These are phyloP conservation scores for Amblyraja radiata DNA, from an alignment of 2,797 vertebrate genomes.

Conservation along the genomic window DNA sequence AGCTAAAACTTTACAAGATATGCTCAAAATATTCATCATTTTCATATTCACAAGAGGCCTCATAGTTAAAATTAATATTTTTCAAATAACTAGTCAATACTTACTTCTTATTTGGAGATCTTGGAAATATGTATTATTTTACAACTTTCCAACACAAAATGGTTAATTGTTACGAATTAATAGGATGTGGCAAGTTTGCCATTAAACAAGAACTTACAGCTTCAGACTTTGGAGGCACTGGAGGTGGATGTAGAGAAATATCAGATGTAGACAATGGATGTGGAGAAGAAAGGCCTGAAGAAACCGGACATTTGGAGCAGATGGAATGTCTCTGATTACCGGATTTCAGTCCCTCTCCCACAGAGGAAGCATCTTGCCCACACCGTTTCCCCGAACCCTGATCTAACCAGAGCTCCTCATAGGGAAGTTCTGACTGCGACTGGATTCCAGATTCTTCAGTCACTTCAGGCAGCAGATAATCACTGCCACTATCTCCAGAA, in stretches of 20 bases:
- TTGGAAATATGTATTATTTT: not conserved
- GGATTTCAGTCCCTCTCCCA: constrained; percentile 61
- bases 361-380: constrained; percentile 54
- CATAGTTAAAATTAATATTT: not conserved
- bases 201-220: constrained; percentile 73
- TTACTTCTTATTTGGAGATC: not conserved
- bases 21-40: not conserved
- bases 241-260: constrained; percentile 80
- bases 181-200: not conserved
- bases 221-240: constrained; percentile 98
- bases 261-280: constrained; percentile 63
- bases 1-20: not conserved
- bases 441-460: constrained; percentile 62
- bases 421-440: constrained; percentile 75
- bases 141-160: not conserved
- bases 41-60: not conserved
- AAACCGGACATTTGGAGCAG: constrained; percentile 56
- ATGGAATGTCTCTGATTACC: constrained; percentile 61
- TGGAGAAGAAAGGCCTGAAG: constrained; percentile 60
- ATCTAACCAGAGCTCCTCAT: constrained; percentile 95
- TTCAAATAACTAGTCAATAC: not conserved
- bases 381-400: constrained; percentile 60
- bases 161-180: not conserved
- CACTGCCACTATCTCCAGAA: constrained; percentile 63
- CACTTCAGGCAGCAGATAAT: constrained; percentile 78